A percentile compares a stretch with the other conserved stretches of the same genome.
Evolutionary conservation across 2,797 vertebrate species (phyloP).

Genomic region (Fistularia commersonii): DNA sequence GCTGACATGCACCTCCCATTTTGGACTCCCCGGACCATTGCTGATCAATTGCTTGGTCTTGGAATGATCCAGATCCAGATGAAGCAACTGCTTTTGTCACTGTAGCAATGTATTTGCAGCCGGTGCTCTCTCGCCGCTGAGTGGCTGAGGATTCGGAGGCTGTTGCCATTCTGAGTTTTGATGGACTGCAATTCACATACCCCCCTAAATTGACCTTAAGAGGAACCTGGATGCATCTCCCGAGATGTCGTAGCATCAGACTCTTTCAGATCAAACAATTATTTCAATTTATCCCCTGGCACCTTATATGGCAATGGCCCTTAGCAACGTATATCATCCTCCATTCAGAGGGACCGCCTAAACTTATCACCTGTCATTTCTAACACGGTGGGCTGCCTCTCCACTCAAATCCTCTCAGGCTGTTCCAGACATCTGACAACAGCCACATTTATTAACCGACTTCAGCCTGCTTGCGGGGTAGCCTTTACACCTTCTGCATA

Average conservation of each 20-base stretch:
- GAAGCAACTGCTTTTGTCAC: constrained; percentile 52
- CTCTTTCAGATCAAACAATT: constrained; percentile 50
- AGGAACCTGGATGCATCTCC: constrained; percentile 25
- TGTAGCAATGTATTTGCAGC: no score
- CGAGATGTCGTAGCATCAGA: constrained; percentile 40
- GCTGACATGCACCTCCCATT: constrained; percentile 13
- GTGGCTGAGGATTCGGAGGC: no score
- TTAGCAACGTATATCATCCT: constrained; percentile 66
- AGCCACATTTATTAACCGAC: constrained; percentile 74
- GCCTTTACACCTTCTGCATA: constrained; percentile 68
- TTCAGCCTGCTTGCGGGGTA: constrained; percentile 66
- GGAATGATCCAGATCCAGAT: constrained; percentile 56
- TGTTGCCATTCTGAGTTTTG: constrained; percentile 3
- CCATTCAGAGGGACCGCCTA: constrained; percentile 58
- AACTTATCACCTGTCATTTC: constrained; percentile 68
- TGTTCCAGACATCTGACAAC: constrained; percentile 77
- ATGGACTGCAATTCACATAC: constrained; percentile 4
- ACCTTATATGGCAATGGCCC: constrained; percentile 71
- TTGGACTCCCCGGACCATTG: constrained; percentile 35
- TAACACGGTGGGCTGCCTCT: constrained; percentile 51
- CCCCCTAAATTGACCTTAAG: constrained; percentile 2
- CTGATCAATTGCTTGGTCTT: constrained; percentile 60
- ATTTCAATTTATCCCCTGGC: constrained; percentile 52
- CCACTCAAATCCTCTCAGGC: constrained; percentile 57
- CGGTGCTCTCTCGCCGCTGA: no score